Percentiles rank a stretch among this genome's conserved stretches.
Evolutionary conservation across 2,797 vertebrate genomes (phyloP).

Genomic region (Rhabdomys pumilio): DNA sequence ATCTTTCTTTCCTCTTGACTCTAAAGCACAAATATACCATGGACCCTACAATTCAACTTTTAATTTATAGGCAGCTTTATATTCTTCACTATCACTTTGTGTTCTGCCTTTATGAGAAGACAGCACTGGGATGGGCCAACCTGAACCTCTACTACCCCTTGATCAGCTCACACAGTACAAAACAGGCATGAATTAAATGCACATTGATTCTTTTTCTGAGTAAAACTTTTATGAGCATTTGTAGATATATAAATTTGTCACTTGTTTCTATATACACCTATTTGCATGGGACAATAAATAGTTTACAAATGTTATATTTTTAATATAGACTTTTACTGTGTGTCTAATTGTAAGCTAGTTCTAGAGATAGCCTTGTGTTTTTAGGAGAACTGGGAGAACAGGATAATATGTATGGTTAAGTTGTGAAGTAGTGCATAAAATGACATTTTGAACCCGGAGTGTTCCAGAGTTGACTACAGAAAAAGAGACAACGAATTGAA

Average conservation of each 20-base stretch:
- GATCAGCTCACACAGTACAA: constrained; percentile 48
- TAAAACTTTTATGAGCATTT: constrained; percentile 65
- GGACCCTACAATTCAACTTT: constrained; percentile 16
- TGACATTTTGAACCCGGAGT: constrained; percentile 16
- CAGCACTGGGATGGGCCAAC: background rate
- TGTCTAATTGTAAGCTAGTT: constrained; percentile 42
- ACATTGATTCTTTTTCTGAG: constrained; percentile 58
- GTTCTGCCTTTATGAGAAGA: constrained; percentile 45
- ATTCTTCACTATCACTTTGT: constrained; percentile 55
- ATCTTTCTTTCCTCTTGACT: constrained; percentile 36
- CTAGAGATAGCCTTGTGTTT: constrained; percentile 54
- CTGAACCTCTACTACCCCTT: background rate
- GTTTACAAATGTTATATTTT: constrained; percentile 59
- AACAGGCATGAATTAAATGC: background rate
- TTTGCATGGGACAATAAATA: constrained; percentile 29
- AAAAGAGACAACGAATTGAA: constrained; percentile 59
- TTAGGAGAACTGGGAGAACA: constrained; percentile 41
- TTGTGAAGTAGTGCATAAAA: constrained; percentile 54
- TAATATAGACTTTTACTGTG: constrained; percentile 46
- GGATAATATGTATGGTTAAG: constrained; percentile 39
- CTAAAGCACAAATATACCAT: constrained; percentile 3
- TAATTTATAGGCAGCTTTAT: constrained; percentile 31
- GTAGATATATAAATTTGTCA: constrained; percentile 23
- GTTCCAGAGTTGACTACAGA: constrained; percentile 12
- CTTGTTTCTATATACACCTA: constrained; percentile 41